Evolutionary conservation across 2,797 vertebrate species (phyloP), one percentile per base, ranked within the genome.

Genomic region (Acipenser ruthenus): DNA sequence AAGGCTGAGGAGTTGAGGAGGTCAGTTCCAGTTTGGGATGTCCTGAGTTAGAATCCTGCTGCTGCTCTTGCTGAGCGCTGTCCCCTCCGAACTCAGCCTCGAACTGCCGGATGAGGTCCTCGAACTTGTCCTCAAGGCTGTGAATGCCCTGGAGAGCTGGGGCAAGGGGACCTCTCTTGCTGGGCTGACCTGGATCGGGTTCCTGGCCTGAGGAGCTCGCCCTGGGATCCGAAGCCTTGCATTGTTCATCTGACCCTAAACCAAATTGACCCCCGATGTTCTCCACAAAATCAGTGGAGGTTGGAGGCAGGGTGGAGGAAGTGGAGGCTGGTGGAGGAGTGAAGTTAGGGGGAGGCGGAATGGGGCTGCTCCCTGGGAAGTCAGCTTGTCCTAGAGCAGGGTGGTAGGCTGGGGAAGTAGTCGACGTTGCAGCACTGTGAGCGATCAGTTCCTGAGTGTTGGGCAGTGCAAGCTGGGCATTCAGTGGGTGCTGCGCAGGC

Each of bases 101-200:
- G 67, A 97, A 96, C 78, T 96, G 95, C 67, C 93, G 91, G 77
- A 99, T 94, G 70, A 99, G 89, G 65, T 96, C 95, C 87, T 98
- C 95, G 8, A 94, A 88, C 78, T 97, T 98, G 49, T 95, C 93
- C 65, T 97, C 94, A 23, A 96, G 83, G 59, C 88, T 80, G 67
- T 78, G 77, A 69, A 93, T 81, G 75, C 85, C 82, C 0, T 37
- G 75, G 72, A 88, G 12, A 65, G 55, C 69, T 50, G 74, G 71
- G 18, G 6, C 65, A 1, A 37, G 23, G 23, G 23, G 23, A 37
- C 23, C 23, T 37, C 23, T 37, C 23, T 37, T 37, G 23, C 23
- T 37, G 23, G 23, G 23, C 23, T 37, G 23, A 37, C 23, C 23
- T 37, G 23, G 2, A 37, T 37, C 23, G 23, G 23, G 23, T 37